A percentile compares a stretch with the other conserved stretches of the same genome.
Conservation (phyloP, 1,140 invertebrate genomes). For the Chironomus tepperi region DNA sequence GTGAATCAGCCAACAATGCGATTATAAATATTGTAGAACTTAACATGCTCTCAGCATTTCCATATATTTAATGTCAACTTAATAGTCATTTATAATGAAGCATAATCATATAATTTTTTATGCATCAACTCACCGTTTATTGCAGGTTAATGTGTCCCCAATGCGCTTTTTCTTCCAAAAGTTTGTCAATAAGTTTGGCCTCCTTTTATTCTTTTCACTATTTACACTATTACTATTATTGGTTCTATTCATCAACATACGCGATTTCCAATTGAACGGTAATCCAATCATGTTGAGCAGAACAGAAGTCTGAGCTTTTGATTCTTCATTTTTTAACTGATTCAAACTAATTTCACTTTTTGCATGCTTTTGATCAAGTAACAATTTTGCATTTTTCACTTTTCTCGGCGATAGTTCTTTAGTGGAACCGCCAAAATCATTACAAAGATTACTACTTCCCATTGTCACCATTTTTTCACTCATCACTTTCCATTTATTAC, state of each 20-base stretch:
- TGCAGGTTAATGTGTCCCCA: neutral
- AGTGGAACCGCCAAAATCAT: neutral
- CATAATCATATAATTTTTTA: neutral
- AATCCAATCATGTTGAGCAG: neutral
- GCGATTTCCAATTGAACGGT: neutral
- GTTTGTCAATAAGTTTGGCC: neutral
- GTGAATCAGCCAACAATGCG: neutral
- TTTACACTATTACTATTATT: neutral
- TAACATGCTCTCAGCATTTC: too few relatives aligned
- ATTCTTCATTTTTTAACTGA: neutral
- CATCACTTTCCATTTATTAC: neutral
- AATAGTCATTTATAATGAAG: neutral
- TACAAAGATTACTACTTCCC: neutral
- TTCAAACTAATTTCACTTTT: slow-evolving; percentile 20
- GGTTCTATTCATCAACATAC: neutral
- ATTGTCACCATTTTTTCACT: slow-evolving; percentile 6
- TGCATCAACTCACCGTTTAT: neutral
- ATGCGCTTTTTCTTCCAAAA: slow-evolving; percentile 10
- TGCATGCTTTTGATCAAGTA: neutral
- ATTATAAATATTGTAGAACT: too few relatives aligned
- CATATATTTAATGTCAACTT: neutral
- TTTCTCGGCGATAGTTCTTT: neutral
- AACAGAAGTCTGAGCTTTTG: neutral
- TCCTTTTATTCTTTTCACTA: neutral
- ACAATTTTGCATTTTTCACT: neutral